Evolutionary conservation across 2,888 invertebrate genomes (phyloP).

Genomic region (Tyria jacobaeae): DNA sequence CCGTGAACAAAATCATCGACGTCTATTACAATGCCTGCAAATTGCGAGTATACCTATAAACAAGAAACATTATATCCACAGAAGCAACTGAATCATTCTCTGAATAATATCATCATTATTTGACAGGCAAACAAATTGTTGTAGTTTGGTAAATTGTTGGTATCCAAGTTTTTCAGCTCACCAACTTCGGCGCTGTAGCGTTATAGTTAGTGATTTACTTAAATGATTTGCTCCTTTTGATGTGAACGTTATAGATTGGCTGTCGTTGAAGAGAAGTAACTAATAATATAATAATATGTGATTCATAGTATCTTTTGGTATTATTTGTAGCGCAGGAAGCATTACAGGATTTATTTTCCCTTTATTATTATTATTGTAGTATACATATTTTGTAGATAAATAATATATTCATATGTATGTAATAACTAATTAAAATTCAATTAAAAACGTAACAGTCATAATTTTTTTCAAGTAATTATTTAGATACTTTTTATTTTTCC

Average conservation of each 20-base stretch:
- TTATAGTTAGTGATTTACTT: constrained; percentile 40
- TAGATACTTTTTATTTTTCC: too few relatives aligned
- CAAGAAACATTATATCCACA: constrained; percentile 17
- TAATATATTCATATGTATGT: not conserved
- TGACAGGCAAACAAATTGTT: constrained; percentile 54
- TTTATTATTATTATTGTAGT: too few relatives aligned
- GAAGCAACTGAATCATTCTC: constrained; percentile 33
- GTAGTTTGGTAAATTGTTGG: constrained; percentile 57
- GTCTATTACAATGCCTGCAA: too few relatives aligned
- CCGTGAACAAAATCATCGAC: too few relatives aligned
- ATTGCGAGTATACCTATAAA: not conserved
- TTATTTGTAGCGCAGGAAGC: not conserved
- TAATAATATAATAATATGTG: constrained; percentile 5
- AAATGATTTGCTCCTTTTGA: constrained; percentile 38
- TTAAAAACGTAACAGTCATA: too few relatives aligned
- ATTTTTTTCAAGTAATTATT: too few relatives aligned
- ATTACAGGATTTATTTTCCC: too few relatives aligned
- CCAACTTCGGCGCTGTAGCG: constrained; percentile 38
- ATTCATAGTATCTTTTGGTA: not conserved
- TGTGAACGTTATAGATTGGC: constrained; percentile 27
- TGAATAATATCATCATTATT: constrained; percentile 58
- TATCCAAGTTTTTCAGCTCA: constrained; percentile 46
- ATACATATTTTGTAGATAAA: too few relatives aligned
- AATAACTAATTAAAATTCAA: too few relatives aligned
- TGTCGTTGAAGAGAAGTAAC: constrained; percentile 20